phyloP scores from a whole-genome alignment of 2,888 invertebrate genomes.

The Eupithecia insigniata region DNA sequence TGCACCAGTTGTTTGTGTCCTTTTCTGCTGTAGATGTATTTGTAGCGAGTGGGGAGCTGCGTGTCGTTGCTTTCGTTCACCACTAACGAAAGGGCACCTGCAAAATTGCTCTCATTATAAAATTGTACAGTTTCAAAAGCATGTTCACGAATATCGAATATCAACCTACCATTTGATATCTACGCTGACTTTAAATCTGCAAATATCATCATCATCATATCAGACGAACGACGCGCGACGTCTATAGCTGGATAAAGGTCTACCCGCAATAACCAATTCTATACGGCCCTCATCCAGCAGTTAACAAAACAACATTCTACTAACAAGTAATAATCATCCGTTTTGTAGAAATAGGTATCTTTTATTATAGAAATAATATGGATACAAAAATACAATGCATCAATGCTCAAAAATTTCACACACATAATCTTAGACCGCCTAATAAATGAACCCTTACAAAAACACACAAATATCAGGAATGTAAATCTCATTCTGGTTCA shows the following conservation, averaged over 20 bases:
- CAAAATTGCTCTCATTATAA: conserved; percentile 42
- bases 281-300: not conserved
- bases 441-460: conserved; percentile 36
- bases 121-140: not conserved
- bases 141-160: not conserved
- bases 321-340: not conserved
- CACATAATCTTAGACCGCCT: conserved; percentile 49
- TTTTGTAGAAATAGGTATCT: conserved; percentile 40
- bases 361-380: conserved; percentile 56
- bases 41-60: conserved; percentile 73
- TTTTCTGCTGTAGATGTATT: conserved; percentile 81
- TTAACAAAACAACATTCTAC: not conserved
- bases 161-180: not conserved
- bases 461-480: conserved; percentile 60
- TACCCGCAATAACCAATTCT: not conserved
- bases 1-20: conserved; percentile 82
- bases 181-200: not conserved
- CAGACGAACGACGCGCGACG: not conserved
- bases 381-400: conserved; percentile 67
- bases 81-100: conserved; percentile 79
- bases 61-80: conserved; percentile 73
- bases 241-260: not conserved
- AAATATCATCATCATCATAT: not conserved
- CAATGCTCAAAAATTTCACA: conserved; percentile 56
- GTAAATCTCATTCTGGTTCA: conserved; percentile 63